Conservation (phyloP, 2,888 invertebrate genomes). For the Blastobasis adustella region DNA sequence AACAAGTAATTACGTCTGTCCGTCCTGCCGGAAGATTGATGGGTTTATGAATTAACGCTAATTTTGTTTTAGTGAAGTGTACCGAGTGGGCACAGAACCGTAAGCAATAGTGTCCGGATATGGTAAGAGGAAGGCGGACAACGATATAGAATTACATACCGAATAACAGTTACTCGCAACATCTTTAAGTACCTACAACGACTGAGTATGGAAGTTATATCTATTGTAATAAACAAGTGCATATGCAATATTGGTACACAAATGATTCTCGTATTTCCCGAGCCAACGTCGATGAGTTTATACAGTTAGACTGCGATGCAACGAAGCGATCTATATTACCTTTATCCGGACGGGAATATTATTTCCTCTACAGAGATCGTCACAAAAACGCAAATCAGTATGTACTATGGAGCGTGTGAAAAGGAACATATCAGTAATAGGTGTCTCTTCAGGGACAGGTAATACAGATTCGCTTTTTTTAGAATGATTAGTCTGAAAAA, state of each 20-base stretch:
- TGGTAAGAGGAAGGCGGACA: no score
- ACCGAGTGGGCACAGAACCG: conserved; percentile 15
- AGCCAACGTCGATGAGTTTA: background rate
- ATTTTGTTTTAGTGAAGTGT: conserved; percentile 14
- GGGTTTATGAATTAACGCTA: conserved; percentile 35
- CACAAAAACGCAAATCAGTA: conserved; percentile 47
- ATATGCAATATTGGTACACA: no score
- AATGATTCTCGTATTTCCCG: no score
- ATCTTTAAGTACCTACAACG: no score
- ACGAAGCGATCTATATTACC: conserved; percentile 21
- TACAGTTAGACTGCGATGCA: conserved; percentile 17
- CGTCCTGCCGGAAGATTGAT: conserved; percentile 43
- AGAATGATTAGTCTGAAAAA: no score
- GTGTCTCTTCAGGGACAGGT: no score
- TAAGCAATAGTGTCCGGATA: conserved; percentile 3
- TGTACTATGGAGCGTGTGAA: conserved; percentile 48
- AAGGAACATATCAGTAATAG: conserved; percentile 31
- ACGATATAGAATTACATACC: no score
- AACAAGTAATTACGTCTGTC: conserved; percentile 41
- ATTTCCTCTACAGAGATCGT: conserved; percentile 43
- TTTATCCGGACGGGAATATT: conserved; percentile 23
- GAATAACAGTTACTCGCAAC: no score
- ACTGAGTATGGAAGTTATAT: no score
- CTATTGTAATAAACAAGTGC: no score
- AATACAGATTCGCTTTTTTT: no score